Evolutionary conservation across 1,140 invertebrate genomes (phyloP).

Genomic region (Acarapis woodi): DNA sequence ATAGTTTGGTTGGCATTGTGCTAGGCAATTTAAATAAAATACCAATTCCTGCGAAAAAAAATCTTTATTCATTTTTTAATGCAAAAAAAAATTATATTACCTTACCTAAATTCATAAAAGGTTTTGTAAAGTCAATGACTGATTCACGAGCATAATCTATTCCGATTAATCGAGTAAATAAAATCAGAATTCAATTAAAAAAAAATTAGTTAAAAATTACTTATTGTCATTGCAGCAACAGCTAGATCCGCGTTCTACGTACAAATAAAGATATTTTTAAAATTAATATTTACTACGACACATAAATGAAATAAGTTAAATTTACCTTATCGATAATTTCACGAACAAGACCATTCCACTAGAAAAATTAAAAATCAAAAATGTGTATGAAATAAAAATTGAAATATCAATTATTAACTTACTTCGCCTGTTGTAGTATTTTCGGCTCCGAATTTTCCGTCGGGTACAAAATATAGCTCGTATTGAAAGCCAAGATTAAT

Average conservation of each 20-base stretch:
- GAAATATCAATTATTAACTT: not conserved
- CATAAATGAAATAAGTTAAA: not conserved
- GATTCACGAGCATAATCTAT: constrained; percentile 66
- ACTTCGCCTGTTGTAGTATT: constrained; percentile 7
- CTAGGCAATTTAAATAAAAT: constrained; percentile 25
- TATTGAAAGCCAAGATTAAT: constrained; percentile 42
- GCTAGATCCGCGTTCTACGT: constrained; percentile 23
- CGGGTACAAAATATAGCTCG: constrained; percentile 25
- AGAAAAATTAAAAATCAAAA: constrained; percentile 9
- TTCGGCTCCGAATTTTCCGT: constrained; percentile 19
- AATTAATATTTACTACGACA: not conserved
- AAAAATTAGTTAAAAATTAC: constrained; percentile 62
- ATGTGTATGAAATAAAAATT: not conserved
- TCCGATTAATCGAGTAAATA: no score
- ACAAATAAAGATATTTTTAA: constrained; percentile 5
- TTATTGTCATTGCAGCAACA: constrained; percentile 47
- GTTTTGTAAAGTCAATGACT: constrained; percentile 78
- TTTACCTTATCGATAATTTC: constrained; percentile 10
- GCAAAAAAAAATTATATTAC: no score
- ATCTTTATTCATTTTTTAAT: no score
- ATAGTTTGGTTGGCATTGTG: constrained; percentile 61
- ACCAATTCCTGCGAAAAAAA: no score
- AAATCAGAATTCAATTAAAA: constrained; percentile 18
- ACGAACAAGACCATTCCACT: constrained; percentile 21
- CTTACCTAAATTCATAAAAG: constrained; percentile 83